phyloP scores from a whole-genome alignment of 1,140 invertebrate genomes.

The Drosophila eugracilis region DNA sequence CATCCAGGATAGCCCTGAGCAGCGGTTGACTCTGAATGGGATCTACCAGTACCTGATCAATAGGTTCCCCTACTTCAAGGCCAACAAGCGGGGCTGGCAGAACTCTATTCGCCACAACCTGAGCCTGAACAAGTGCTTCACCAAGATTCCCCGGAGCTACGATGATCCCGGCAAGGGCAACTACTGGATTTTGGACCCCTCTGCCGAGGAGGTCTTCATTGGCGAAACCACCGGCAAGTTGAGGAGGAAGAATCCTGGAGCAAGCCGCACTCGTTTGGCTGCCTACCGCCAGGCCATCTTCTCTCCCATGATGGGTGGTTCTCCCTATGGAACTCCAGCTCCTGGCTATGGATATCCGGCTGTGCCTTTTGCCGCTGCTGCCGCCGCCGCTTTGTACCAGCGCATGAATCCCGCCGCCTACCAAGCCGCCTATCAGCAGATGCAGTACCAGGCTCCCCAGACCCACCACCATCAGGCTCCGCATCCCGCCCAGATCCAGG shows the following conservation, averaged over 20 bases:
- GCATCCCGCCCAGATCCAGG: constrained; percentile 52
- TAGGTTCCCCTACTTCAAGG: constrained; percentile 98
- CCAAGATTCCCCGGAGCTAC: constrained; percentile 97
- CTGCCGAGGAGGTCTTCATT: constrained; percentile 98
- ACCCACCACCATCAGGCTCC: constrained; percentile 4
- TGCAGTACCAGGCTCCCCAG: constrained; percentile 50
- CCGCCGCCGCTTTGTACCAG: constrained; percentile 76
- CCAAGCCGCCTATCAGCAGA: constrained; percentile 57
- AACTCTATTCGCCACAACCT: constrained; percentile 99
- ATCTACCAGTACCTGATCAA: constrained; percentile 99
- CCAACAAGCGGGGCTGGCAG: constrained; percentile 99
- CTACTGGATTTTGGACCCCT: constrained; percentile 98
- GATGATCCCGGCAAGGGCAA: constrained; percentile 98
- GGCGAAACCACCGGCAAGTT: constrained; percentile 98
- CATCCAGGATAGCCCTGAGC: constrained; percentile 96
- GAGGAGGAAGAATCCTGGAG: constrained; percentile 93
- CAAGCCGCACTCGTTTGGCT: constrained; percentile 92
- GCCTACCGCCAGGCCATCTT: constrained; percentile 91
- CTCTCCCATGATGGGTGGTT: constrained; percentile 83
- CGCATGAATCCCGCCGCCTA: constrained; percentile 78
- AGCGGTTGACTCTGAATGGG: constrained; percentile 97
- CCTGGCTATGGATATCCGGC: constrained; percentile 69
- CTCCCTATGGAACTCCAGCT: constrained; percentile 44
- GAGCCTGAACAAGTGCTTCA: constrained; percentile 98
- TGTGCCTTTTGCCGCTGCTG: constrained; percentile 72